Evolutionary conservation across 2,797 vertebrate species (phyloP).

Genomic region (Gephyroberyx darwinii): DNA sequence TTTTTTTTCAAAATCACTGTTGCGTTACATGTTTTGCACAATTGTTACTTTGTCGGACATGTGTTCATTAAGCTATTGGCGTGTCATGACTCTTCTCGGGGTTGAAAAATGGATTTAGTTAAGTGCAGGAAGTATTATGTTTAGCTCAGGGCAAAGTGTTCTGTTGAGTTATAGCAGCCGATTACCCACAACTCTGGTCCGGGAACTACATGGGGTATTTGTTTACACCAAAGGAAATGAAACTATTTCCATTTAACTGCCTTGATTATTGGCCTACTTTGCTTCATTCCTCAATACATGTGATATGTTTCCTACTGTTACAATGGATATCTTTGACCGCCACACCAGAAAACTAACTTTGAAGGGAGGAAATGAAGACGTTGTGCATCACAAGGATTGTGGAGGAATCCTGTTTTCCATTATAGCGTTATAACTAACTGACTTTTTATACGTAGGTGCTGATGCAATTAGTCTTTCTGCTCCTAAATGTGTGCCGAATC

Average conservation of each 20-base stretch:
- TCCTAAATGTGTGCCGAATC: conserved; percentile 70
- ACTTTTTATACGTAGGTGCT: conserved; percentile 77
- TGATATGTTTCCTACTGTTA: conserved; percentile 69
- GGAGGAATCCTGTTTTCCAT: conserved; percentile 76
- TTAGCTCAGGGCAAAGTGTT: conserved; percentile 78
- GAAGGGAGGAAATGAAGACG: conserved; percentile 62
- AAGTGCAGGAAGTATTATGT: conserved; percentile 83
- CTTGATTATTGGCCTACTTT: conserved; percentile 70
- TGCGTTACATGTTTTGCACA: conserved; percentile 35
- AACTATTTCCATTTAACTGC: conserved; percentile 79
- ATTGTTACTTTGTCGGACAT: conserved; percentile 57
- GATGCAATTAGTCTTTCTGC: conserved; percentile 75
- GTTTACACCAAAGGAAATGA: conserved; percentile 81
- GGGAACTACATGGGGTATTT: conserved; percentile 76
- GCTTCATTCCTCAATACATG: conserved; percentile 65
- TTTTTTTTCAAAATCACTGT: conserved; percentile 21
- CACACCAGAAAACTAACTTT: conserved; percentile 32
- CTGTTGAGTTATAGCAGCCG: conserved; percentile 77
- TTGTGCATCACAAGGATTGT: conserved; percentile 65
- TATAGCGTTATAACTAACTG: conserved; percentile 75
- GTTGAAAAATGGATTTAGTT: conserved; percentile 80
- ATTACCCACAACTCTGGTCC: conserved; percentile 76
- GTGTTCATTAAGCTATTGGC: conserved; percentile 52
- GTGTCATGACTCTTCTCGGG: conserved; percentile 71
- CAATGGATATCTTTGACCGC: conserved; percentile 61